A percentile compares a stretch with the other conserved stretches of the same genome.
Evolutionary conservation across 2,888 invertebrate species (phyloP).

Genomic region (Augochlorella aurata): DNA sequence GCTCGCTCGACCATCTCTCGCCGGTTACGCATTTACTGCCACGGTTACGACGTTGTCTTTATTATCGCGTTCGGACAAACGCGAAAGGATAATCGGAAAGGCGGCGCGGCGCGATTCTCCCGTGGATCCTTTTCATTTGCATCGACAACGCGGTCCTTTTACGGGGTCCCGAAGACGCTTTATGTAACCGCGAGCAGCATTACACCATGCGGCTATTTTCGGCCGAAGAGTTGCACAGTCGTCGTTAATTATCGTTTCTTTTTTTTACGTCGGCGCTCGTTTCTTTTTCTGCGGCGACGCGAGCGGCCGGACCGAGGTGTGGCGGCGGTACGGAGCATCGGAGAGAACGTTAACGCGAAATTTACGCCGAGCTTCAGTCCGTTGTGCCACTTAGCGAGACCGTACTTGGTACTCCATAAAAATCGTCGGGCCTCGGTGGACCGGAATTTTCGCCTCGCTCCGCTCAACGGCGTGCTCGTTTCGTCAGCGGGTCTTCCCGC

Average conservation of each 20-base stretch:
- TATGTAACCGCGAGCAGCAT: constrained; percentile 59
- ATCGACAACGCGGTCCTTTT: constrained; percentile 68
- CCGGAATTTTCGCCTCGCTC: background rate
- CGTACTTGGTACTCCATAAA: constrained; percentile 30
- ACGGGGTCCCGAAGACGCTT: constrained; percentile 57
- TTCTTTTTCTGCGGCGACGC: constrained; percentile 26
- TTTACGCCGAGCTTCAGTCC: background rate
- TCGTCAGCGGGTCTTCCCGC: too few species aligned
- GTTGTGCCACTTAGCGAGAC: constrained; percentile 31
- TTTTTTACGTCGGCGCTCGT: constrained; percentile 33
- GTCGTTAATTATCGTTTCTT: constrained; percentile 63
- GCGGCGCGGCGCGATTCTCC: constrained; percentile 4
- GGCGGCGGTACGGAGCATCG: constrained; percentile 20
- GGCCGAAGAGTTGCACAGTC: constrained; percentile 51
- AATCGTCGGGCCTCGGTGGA: background rate
- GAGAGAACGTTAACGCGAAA: constrained; percentile 26
- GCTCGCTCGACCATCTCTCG: background rate
- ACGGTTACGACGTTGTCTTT: constrained; percentile 31
- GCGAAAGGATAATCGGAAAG: constrained; percentile 14
- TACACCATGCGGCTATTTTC: constrained; percentile 63
- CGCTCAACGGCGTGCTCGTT: background rate
- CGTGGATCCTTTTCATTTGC: constrained; percentile 60
- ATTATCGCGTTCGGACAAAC: constrained; percentile 31
- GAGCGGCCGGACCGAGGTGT: constrained; percentile 40
- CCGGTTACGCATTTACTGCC: background rate